Evolutionary conservation across 1,140 invertebrate genomes (phyloP), one percentile per base, ranked within the genome.

Genomic region (Ptiloglossa arizonensis): DNA sequence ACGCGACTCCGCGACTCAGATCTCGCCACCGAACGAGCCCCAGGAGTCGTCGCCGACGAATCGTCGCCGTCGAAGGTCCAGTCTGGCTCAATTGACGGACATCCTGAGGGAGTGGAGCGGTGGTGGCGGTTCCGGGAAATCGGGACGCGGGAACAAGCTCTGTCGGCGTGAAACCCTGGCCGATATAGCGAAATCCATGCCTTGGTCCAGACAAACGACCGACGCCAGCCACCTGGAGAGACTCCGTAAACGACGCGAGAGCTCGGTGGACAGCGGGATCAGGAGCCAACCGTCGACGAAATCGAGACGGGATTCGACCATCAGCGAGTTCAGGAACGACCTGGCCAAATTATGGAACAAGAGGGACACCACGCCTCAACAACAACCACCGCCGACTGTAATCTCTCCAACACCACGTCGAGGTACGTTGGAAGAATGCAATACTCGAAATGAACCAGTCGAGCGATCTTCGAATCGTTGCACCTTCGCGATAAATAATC

Each of bases 1-100:
- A 62, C 93, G 97, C 54, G 97, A 98, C 89, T 98, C 97, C 0
- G 96, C 97, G 3, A 96, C 97, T 1, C 97, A 98, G 91, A 97
- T 98, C 83, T 96, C 96, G 15, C 96, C 97, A 32, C 96, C 96
- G 57, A 96, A 94, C 64, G 95, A 95, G 80, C 93, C 93, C 1
- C 93, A 94, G 73, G 96, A 94, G 91, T 95, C 93, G 75, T 95
- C 94, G 76, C 94, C 93, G 54, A 95, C 93, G 89, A 95, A 91
- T 69, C 94, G 95, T 62, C 94, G 96, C 41, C 94, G 97, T 5
- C 94, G 97, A 15, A 94, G 97, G 62, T 97, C 96, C 80, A 97
- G 96, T 15, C 89, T 98, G 64, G 97, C 97, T 4, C 97, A 97
- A 91, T 92, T 98, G 56, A 97, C 97, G 63, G 97, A 98, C 91